Base-by-base conservation (phyloP, 2,797 vertebrate genomes). In the Distichodus sexfasciatus region DNA sequence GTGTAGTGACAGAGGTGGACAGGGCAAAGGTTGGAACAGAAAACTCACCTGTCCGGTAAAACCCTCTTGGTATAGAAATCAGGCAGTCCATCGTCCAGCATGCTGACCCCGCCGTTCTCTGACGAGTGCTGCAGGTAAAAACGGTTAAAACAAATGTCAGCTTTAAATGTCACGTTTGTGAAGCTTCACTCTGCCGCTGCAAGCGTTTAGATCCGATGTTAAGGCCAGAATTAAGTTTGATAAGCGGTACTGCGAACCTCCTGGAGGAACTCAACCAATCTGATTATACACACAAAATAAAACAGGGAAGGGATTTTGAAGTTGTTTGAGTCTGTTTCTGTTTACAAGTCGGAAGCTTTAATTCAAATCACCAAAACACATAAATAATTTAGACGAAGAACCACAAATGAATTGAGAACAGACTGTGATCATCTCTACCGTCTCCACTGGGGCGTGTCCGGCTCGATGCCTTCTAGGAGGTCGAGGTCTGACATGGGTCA, bases 61-160 rank as follows among this genome's bases (percentile, higher is more conserved):
- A 96, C 94, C 74, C 92, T 91, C 77, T 94, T 93, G 87, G 89
- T 94, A 87, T 95, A 96, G 85, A 96, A 96, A 74, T 96, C 94
- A 43, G 94, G 94, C 5, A 96, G 84, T 62, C 95, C 95, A 24
- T 96, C 94, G 43, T 95, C 95, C 62, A 96, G 79, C 29, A 91
- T 85, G 61, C 81, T 90, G 63, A 92, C 92, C 61, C 84, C 90
- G 55, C 94, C 94, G 0, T 95, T 95, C 80, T 94, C 93, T 0
- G 90, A 88, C 73, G 83, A 84, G 55, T 90, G 87, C 88, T 94
- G 72, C 24, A 15, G n/a, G n/a, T n/a, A n/a, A n/a, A n/a, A n/a
- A n/a, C n/a, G n/a, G n/a, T n/a, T n/a, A n/a, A n/a, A n/a, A n/a
- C n/a, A n/a, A n/a, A n/a, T n/a, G n/a, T n/a, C n/a, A n/a, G n/a